Evolutionary conservation across 2,113 vertebrate genomes (phyloP).

Genomic region (Cyprinodon tularosa): DNA sequence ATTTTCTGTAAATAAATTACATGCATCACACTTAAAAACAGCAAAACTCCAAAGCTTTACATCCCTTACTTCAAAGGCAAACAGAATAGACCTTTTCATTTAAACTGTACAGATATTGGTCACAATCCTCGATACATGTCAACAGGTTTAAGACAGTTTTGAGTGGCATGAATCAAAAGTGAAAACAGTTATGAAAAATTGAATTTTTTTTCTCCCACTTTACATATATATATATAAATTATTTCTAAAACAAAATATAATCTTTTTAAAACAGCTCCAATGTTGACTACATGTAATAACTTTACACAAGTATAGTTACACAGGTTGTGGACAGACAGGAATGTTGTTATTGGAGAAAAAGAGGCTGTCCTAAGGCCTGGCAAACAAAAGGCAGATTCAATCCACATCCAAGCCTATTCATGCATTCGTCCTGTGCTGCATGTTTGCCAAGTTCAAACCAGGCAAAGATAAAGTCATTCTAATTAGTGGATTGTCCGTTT

Average conservation of each 20-base stretch:
- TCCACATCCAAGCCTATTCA: conserved; percentile 77
- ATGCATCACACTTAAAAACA: conserved; percentile 66
- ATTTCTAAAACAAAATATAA: conserved; percentile 26
- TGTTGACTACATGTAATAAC: conserved; percentile 57
- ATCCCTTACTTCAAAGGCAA: conserved; percentile 50
- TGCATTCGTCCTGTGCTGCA: conserved; percentile 70
- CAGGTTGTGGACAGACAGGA: conserved; percentile 75
- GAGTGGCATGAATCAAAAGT: conserved; percentile 54
- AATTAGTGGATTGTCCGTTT: conserved; percentile 73
- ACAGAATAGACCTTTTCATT: conserved; percentile 33
- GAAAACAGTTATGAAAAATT: conserved; percentile 66
- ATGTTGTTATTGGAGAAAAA: conserved; percentile 75
- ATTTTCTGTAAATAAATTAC: conserved; percentile 74
- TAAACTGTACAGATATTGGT: conserved; percentile 58
- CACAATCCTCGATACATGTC: conserved; percentile 55
- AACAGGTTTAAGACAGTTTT: conserved; percentile 53
- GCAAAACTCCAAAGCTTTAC: conserved; percentile 67
- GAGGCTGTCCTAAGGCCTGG: conserved; percentile 68
- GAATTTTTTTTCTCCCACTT: conserved; percentile 10
- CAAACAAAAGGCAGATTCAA: conserved; percentile 79
- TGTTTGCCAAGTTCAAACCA: conserved; percentile 69
- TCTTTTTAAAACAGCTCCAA: conserved; percentile 30
- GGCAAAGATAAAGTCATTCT: conserved; percentile 71
- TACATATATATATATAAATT: conserved; percentile 27
- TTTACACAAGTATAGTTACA: conserved; percentile 68